phyloP scores from a whole-genome alignment of 2,888 invertebrate genomes.

The Pseudococcus jackbeardsleyi region DNA sequence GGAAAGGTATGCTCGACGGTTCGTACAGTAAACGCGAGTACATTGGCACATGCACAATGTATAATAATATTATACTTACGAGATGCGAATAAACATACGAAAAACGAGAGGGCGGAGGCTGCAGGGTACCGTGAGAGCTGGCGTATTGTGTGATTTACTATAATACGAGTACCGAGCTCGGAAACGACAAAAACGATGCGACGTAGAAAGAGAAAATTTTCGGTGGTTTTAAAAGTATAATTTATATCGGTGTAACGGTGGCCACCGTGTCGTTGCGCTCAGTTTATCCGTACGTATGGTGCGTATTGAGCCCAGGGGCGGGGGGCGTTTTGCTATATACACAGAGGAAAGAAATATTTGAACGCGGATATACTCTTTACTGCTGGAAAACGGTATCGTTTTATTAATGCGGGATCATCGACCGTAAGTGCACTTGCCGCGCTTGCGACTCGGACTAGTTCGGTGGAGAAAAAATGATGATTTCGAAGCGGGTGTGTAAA shows the following conservation, averaged over 20 bases:
- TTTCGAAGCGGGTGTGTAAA: neutral
- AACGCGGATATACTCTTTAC: neutral
- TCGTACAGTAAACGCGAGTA: neutral
- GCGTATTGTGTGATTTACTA: neutral
- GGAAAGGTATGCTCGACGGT: neutral
- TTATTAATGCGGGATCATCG: constrained; percentile 44
- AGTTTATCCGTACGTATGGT: neutral
- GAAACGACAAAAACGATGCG: neutral
- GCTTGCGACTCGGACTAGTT: neutral
- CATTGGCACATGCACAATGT: neutral
- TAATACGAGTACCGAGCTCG: neutral
- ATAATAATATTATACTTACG: neutral
- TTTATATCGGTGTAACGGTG: constrained; percentile 18
- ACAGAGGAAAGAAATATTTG: neutral
- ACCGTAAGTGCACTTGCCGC: neutral
- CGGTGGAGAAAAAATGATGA: neutral
- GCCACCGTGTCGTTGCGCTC: neutral
- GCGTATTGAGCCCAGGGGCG: neutral
- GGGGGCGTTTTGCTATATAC: neutral
- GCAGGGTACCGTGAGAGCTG: neutral
- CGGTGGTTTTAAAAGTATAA: constrained; percentile 30
- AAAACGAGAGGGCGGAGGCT: neutral
- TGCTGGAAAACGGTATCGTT: constrained; percentile 37
- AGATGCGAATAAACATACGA: neutral
- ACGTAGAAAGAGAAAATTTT: constrained; percentile 6